Evolutionary conservation across 1,140 invertebrate species (phyloP), one percentile per base, ranked within the genome.

Genomic region (Drosophila tsacasi): DNA sequence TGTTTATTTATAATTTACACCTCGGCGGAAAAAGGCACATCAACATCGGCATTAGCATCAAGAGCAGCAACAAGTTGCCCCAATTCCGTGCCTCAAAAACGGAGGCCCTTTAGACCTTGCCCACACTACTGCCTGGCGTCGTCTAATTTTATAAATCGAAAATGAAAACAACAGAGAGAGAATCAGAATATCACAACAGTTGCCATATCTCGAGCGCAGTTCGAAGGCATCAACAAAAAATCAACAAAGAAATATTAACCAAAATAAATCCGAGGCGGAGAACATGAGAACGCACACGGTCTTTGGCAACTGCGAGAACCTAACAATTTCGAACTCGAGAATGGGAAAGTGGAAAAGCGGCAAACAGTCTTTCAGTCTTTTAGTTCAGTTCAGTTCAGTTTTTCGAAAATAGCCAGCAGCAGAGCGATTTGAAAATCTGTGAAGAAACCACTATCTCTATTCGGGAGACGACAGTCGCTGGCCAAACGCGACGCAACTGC

Each of bases 1-100:
- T 57, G 65, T 89, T 83, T 87, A 77, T 87, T 89, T 89, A 87
- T 78, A 81, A 71, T 83, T 74, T 59, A 78, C 83, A 87, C 68
- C 71, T 79, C 54, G 64, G 37, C 40, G 40, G 37, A 58, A 40
- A 27, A 27, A 32, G 35, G 21, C 32, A 23, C 63, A 46, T 52
- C 49, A 6, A 1, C 17, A 27, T 25, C 46, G 32, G 13, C 55
- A 42, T 47, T 17, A 47, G 67, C 52, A 66, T 66, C 79, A 83
- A 49, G 47, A 49, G 49, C 25, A 52, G 52, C 81, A 84, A 86
- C 83, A 89, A 87, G 85, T 87, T 87, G 85, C 81, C 68, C 81
- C 84, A 89, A 19, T 35, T 54, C 19, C 5, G 37, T 68, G 68
- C 44, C 65, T 75, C 74, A 52, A 17, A 23, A 50, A 30, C 40